These are phyloP conservation scores for Toxonevra muliebris DNA, from an alignment of 2,888 invertebrate species.

Conservation along the genomic window DNA sequence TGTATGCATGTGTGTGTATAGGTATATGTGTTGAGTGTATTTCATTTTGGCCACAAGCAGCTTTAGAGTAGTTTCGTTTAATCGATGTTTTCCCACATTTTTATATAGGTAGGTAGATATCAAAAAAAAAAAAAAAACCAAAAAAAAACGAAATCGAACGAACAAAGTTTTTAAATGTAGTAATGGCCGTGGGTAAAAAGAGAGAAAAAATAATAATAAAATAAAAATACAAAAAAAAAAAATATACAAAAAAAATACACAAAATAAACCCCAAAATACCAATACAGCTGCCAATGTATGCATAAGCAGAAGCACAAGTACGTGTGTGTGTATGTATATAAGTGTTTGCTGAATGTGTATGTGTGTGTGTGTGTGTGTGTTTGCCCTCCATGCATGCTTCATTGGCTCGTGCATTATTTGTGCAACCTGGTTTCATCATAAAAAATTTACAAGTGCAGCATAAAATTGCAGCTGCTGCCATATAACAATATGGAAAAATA, in stretches of 20 bases:
- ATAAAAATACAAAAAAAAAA: too few relatives aligned
- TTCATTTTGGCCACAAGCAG: too few relatives aligned
- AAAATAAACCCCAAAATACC: slow-evolving; percentile 2
- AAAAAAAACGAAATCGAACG: too few relatives aligned
- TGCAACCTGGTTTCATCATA: slow-evolving; percentile 56
- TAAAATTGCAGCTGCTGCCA: slow-evolving; percentile 52
- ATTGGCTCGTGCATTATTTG: slow-evolving; percentile 58
- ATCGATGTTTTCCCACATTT: too few relatives aligned
- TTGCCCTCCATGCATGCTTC: slow-evolving; percentile 42
- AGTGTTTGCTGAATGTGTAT: too few relatives aligned
- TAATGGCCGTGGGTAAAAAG: slow-evolving; percentile 23
- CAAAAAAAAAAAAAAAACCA: too few relatives aligned
- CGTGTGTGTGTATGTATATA: slow-evolving; percentile 28
- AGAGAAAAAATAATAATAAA: too few relatives aligned
- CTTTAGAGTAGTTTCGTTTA: too few relatives aligned
- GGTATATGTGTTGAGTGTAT: slow-evolving; percentile 3
- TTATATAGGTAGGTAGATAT: too few relatives aligned
- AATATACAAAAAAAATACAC: too few relatives aligned
- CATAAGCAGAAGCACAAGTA: slow-evolving; percentile 37
- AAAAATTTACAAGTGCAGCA: slow-evolving; percentile 56
- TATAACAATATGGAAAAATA: too few relatives aligned
- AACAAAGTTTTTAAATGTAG: slow-evolving; percentile 15
- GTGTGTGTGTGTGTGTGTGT: slow-evolving; percentile 36
- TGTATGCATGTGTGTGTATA: background rate
- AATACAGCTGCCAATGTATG: background rate